A percentile compares a stretch with the other conserved stretches of the same genome.
These are phyloP conservation scores for Lathronympha strigana DNA, from an alignment of 2,888 invertebrate genomes.

Conservation along the genomic window DNA sequence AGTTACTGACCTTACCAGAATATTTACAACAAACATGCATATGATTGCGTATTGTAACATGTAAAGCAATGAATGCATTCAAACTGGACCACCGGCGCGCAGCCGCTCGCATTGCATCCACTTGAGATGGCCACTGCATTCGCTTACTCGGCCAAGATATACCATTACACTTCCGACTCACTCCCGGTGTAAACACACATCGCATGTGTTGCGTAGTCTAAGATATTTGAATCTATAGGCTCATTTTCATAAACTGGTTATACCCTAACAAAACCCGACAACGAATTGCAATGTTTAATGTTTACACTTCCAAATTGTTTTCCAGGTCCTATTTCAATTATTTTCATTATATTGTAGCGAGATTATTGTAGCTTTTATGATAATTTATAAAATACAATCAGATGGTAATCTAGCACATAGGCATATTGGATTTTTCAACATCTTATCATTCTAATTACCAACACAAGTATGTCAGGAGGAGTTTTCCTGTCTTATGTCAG, in stretches of 20 bases:
- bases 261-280: too few relatives aligned
- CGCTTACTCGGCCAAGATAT: constrained; percentile 43
- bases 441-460: background rate
- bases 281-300: too few relatives aligned
- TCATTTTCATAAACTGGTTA: background rate
- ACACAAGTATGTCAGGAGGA: background rate
- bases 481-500: background rate
- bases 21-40: background rate
- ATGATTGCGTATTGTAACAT: background rate
- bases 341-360: too few relatives aligned
- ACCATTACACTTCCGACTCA: constrained; percentile 46
- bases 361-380: too few relatives aligned
- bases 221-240: background rate
- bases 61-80: constrained; percentile 20
- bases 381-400: too few relatives aligned
- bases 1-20: constrained; percentile 1
- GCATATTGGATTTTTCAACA: too few relatives aligned
- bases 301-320: too few relatives aligned
- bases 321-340: too few relatives aligned
- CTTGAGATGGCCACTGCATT: constrained; percentile 53
- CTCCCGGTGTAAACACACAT: constrained; percentile 14
- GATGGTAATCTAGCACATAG: too few relatives aligned
- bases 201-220: constrained; percentile 6
- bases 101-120: constrained; percentile 58
- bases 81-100: constrained; percentile 48